phyloP scores from a whole-genome alignment of 2,113 vertebrate species.

The Fulica atra region DNA sequence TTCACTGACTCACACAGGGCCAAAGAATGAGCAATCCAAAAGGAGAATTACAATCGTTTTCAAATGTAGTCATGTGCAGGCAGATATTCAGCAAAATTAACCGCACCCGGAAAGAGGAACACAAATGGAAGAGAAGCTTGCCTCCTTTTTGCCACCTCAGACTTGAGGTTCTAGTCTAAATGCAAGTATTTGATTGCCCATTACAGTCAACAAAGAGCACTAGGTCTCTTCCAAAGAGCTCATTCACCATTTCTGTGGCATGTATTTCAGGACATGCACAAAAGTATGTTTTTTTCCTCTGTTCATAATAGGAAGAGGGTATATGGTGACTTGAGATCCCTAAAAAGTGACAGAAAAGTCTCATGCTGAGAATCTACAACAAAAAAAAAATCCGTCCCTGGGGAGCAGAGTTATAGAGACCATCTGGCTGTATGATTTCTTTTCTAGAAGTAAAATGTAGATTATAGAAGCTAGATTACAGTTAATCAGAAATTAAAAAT shows the following conservation, averaged over 20 bases:
- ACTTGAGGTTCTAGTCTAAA: neutral
- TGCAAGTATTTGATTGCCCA: neutral
- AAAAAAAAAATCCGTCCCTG: neutral
- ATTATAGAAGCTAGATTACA: neutral
- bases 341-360: neutral
- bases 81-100: neutral
- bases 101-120: neutral
- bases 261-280: neutral
- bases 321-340: neutral
- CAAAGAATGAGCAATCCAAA: slow-evolving; percentile 20
- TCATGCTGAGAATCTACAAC: neutral
- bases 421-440: neutral
- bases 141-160: neutral
- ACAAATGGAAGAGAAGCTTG: neutral
- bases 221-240: neutral
- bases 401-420: neutral
- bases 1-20: neutral
- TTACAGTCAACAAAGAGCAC: neutral
- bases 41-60: neutral
- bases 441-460: neutral
- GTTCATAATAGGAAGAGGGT: neutral
- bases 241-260: neutral
- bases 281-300: neutral
- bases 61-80: neutral
- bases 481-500: neutral